phyloP scores from a whole-genome alignment of 2,113 vertebrate species.

The Clarias batrachus region DNA sequence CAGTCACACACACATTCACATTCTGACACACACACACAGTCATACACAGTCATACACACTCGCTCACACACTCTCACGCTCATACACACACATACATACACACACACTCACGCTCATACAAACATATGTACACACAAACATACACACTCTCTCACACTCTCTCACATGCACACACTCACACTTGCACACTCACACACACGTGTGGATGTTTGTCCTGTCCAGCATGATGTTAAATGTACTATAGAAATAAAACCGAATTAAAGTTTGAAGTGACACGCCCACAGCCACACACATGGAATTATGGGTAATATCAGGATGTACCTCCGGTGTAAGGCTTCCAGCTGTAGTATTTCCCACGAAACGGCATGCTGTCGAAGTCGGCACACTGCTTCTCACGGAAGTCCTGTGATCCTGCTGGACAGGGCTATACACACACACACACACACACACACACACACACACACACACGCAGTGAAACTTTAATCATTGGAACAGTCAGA shows the following conservation, averaged over 20 bases:
- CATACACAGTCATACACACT: too few relatives aligned
- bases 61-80: neutral
- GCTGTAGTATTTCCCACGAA: constrained; percentile 98
- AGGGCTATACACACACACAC: constrained; percentile 70
- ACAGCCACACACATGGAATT: neutral
- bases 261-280: too few relatives aligned
- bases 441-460: neutral
- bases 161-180: neutral
- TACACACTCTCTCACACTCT: neutral
- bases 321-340: constrained; percentile 99
- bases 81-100: too few relatives aligned
- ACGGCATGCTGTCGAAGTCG: constrained; percentile 95
- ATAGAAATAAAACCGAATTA: neutral
- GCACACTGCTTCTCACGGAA: constrained; percentile 98
- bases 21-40: neutral
- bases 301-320: constrained; percentile 61
- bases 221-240: neutral
- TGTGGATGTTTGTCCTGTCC: too few relatives aligned
- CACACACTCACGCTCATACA: neutral
- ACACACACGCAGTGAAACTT: neutral
- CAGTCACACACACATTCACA: neutral
- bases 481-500: neutral
- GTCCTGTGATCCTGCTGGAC: constrained; percentile 85
- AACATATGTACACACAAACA: neutral
- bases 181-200: neutral